Base-by-base conservation (phyloP, 2,888 invertebrate species). In the Thelaira solivaga region DNA sequence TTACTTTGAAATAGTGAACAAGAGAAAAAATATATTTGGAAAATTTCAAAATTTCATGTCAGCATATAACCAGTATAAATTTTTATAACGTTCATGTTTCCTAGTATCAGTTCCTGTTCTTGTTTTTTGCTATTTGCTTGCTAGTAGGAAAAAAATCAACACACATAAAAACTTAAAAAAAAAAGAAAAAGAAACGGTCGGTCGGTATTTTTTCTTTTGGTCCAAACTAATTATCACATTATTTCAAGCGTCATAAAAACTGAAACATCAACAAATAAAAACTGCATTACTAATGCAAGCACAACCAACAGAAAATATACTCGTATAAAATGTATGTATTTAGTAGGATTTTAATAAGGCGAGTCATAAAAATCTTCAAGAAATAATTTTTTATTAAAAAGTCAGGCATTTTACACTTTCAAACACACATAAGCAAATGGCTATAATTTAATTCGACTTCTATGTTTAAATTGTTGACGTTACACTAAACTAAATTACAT, bases 161-260 rank as follows among this genome's bases (percentile, higher is more conserved):
- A 51, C 36, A 22, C 8, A 39, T 18, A 36, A 51, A 51, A 47
- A 36, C 13, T 26, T 43, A 13, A 41, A 18, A 47, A 61, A 43
- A 24, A 59, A 41, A n/a, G n/a, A n/a, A n/a, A n/a, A n/a, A n/a
- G n/a, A n/a, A n/a, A n/a, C n/a, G n/a, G n/a, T n/a, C n/a, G n/a
- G 74, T 62, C 78, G 78, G 74, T 61, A 65, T 74, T 78, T 64
- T 59, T 74, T 51, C 78, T 59, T 78, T 73, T 78, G 73, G 69
- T 78, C 75, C 80, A 71, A 79, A 76, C 80, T 82, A 82, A 82
- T 82, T 82, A 82, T 82, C 82, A 81, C 82, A 81, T 80, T 81
- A 81, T 81, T 81, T 81, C 81, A 81, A 80, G 81, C 80, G 75
- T 81, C 81, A 81, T 81, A 82, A 81, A 80, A 80, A 74, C 74